phyloP scores from a whole-genome alignment of 92 coral and sea anemone genomes.

The Desmophyllum pertusum region DNA sequence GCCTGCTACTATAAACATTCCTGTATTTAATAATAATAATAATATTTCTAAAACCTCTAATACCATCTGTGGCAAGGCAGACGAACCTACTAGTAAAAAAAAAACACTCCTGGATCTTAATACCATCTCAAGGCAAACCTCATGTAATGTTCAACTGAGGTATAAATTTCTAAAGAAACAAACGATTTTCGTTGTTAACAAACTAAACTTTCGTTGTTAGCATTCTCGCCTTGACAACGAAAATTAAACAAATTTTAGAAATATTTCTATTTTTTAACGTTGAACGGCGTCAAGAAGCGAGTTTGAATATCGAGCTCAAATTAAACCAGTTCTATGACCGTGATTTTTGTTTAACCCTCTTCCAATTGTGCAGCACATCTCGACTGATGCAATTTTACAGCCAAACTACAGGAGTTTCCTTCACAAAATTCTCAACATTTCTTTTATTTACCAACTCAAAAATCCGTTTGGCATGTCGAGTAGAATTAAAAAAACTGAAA shows the following conservation, averaged over 20 bases:
- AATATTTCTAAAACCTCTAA: too few relatives aligned
- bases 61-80: too few relatives aligned
- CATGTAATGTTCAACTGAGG: neutral
- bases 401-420: neutral
- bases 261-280: too few relatives aligned
- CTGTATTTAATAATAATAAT: too few relatives aligned
- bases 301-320: neutral
- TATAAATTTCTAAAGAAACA: neutral
- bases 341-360: neutral
- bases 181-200: neutral
- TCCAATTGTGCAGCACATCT: neutral
- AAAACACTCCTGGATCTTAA: constrained; percentile 1
- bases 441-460: neutral
- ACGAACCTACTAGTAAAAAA: neutral
- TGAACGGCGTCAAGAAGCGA: neutral
- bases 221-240: neutral
- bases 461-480: neutral
- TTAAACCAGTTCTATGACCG: neutral
- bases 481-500: neutral
- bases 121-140: neutral
- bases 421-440: neutral
- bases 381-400: neutral
- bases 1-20: too few relatives aligned
- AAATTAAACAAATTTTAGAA: neutral
- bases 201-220: neutral